Evolutionary conservation across 2,113 vertebrate species (phyloP), one percentile per base, ranked within the genome.

Genomic region (Aplodontia rufa): DNA sequence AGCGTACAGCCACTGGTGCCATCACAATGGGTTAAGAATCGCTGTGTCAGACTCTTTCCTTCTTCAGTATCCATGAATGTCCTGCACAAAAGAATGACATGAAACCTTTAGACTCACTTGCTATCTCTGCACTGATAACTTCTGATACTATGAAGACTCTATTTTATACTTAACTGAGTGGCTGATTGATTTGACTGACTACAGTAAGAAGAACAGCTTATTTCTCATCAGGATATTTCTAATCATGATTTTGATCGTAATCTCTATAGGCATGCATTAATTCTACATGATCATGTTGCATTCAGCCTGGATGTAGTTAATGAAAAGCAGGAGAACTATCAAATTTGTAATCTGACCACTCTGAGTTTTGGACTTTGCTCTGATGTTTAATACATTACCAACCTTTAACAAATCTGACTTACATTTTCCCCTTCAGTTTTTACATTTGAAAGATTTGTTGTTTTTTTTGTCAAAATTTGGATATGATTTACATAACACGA

Each of bases 1-100:
- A 35, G 1, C 30, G 2, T 35, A 26, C 0, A n/a, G 35, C 7
- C 42, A 1, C 13, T 60, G 37, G 32, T 40, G 6, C 8, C 26
- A 19, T 58, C 0, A 1, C 28, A 49, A 49, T 5, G 3, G 8
- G 4, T 79, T 49, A 62, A 42, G 8, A 62, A 14, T 74, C 35
- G 60, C n/a, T 55, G 8, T 78, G 45, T 74, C 35, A 17, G 3
- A 64, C 7, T 71, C 0, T 88, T 51, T 66, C 32, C 8, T 75
- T 86, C 10, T 72, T 89, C 35, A 64, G 7, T 32, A 51, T 47
- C n/a, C 74, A 14, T 74, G 24, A 55, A n/a, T 37, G 2, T 10
- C 24, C n/a, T 30, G 26, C 17, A 87, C 1, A 72, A 19, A 3
- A 78, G 5, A 81, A 35, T 76, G 8, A 60, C 8, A 3, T 69